phyloP scores from a whole-genome alignment of 2,797 vertebrate species.

The Lepus townsendii region DNA sequence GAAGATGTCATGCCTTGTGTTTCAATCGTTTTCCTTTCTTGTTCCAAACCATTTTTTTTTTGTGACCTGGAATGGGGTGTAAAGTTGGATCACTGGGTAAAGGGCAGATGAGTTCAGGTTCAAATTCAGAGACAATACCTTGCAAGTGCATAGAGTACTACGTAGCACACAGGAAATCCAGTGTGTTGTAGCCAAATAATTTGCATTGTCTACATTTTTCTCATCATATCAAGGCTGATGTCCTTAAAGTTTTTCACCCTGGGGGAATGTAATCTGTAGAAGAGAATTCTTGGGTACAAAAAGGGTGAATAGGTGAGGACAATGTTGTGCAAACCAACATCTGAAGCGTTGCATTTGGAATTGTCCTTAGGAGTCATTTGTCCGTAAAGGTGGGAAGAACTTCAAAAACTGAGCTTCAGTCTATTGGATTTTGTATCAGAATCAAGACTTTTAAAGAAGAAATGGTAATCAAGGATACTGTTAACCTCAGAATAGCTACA shows the following conservation, averaged over 20 bases:
- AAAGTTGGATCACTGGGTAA: not conserved
- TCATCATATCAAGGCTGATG: rapidly evolving
- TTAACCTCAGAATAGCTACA: not conserved
- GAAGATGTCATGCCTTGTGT: not conserved
- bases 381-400: not conserved
- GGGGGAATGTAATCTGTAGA: not conserved
- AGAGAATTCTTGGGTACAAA: not conserved
- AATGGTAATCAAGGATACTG: not conserved
- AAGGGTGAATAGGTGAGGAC: not conserved
- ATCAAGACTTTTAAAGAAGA: not conserved
- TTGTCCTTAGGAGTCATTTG: too few species aligned
- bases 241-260: not conserved
- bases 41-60: not conserved
- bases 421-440: not conserved
- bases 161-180: not conserved
- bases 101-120: not conserved
- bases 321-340: not conserved
- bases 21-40: not conserved
- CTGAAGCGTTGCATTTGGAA: not conserved
- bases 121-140: not conserved
- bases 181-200: rapidly evolving
- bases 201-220: not conserved
- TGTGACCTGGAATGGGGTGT: not conserved
- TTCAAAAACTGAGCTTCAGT: not conserved
- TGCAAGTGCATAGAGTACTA: rapidly evolving